Percentiles rank a stretch among this genome's conserved stretches.
phyloP scores from a whole-genome alignment of 2,113 vertebrate species.

The Pogonocichla stellata region DNA sequence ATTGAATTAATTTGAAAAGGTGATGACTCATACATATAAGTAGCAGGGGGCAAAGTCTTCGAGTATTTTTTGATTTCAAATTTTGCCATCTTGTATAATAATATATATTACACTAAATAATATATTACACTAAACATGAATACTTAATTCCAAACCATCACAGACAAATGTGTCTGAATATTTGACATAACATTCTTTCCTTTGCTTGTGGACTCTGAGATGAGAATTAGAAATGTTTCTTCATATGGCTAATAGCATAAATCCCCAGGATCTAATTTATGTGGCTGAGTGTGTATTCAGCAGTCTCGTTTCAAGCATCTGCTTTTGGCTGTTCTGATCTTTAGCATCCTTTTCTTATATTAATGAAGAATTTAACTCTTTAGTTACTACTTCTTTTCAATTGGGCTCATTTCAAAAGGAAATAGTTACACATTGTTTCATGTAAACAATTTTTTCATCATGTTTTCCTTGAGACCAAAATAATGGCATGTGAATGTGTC shows the following conservation, averaged over 20 bases:
- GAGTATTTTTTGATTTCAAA: background rate
- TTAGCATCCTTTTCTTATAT: background rate
- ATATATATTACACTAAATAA: background rate
- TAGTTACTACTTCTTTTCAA: background rate
- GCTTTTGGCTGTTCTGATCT: background rate
- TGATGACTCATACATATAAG: background rate
- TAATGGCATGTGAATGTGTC: background rate
- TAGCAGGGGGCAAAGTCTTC: background rate
- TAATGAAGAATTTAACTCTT: background rate
- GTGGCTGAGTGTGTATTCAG: background rate
- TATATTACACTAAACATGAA: background rate
- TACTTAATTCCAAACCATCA: background rate
- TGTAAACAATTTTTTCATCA: background rate
- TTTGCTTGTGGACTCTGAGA: background rate
- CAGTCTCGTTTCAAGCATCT: background rate
- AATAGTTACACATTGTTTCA: background rate
- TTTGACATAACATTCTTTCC: background rate
- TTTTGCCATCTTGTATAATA: background rate
- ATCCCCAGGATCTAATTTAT: background rate
- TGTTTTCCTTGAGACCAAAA: background rate
- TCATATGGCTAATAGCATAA: background rate
- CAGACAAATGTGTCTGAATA: background rate
- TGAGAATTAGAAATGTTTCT: background rate
- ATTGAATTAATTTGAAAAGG: background rate
- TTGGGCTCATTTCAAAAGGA: background rate